Conservation (phyloP, 2,888 invertebrate species). For the Athetis lepigone region DNA sequence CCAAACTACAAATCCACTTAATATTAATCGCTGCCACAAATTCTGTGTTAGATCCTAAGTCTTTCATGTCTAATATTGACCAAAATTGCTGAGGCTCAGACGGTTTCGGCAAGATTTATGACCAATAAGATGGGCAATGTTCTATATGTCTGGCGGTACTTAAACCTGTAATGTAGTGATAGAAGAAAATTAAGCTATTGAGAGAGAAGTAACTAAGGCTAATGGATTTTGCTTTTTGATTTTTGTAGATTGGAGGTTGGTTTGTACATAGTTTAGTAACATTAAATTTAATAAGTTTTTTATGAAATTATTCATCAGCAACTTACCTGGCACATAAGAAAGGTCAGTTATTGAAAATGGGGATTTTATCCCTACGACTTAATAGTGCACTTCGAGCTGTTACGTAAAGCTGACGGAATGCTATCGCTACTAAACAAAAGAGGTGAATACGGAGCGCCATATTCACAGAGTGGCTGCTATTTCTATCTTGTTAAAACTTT, state of each 20-base stretch:
- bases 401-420: too few relatives aligned
- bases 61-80: conserved; percentile 48
- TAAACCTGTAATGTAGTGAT: conserved; percentile 15
- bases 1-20: conserved; percentile 49
- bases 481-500: too few relatives aligned
- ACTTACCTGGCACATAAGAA: too few relatives aligned
- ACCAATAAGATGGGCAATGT: conserved; percentile 46
- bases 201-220: conserved; percentile 1
- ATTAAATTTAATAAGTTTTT: too few relatives aligned
- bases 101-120: conserved; percentile 48
- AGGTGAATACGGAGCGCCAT: too few relatives aligned
- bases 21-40: conserved; percentile 56
- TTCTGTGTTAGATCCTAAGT: conserved; percentile 45
- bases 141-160: conserved; percentile 6
- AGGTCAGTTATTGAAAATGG: too few relatives aligned
- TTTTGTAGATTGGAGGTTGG: not conserved
- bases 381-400: too few relatives aligned
- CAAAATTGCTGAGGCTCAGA: conserved; percentile 44
- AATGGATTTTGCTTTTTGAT: not conserved
- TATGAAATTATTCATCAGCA: too few relatives aligned
- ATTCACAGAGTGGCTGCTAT: too few relatives aligned
- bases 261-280: too few relatives aligned
- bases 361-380: too few relatives aligned
- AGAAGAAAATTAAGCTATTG: conserved; percentile 24
- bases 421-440: too few relatives aligned